Base-by-base conservation (phyloP, 2,888 invertebrate genomes). In the Brenthis daphne region DNA sequence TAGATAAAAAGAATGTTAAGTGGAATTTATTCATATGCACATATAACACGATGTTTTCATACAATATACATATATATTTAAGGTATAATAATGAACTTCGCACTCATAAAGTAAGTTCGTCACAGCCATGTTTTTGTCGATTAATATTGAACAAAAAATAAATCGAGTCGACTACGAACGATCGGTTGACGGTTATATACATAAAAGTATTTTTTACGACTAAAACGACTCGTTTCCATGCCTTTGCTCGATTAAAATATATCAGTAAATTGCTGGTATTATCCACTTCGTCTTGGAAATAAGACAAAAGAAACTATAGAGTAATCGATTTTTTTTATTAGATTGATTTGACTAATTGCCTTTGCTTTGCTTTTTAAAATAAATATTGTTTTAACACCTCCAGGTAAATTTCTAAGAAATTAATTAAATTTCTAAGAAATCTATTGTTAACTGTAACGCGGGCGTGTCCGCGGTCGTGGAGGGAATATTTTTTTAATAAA, bases 181-280 rank as follows among this genome's bases (percentile, higher is more conserved):
- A 43, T 55, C 51, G 16, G 24, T 16, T 16, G 16, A 16, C 16
- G 16, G 16, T n/a, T 29, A 55, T 51, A 65, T 14, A 33, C 55
- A 57, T 63, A 57, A 56, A 67, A 56, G 56, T 16, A 64, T 37
- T 29, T 54, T 65, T 63, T 55, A 63, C 53, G 53, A 54, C 50
- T 29, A 24, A 57, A 63, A 6, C 51, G 47, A 67, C 51, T 61
- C 33, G 66, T 68, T 68, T 67, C 57, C 72, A 50, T 72, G 64
- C 14, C 51, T 53, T 55, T 57, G 50, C 51, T 50, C 64, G 68
- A 68, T 70, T 70, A 69, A 69, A 63, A 67, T 57, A 65, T 68
- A 50, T 61, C 48, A 55, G 37, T 57, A 58, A 53, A 64, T 66
- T 60, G 60, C 58, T 71, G 20, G 54, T 57, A 58, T 64, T 69